Percentiles rank a stretch among this genome's conserved stretches.
Evolutionary conservation across 2,113 vertebrate genomes (phyloP).

Genomic region (Sylvia atricapilla): DNA sequence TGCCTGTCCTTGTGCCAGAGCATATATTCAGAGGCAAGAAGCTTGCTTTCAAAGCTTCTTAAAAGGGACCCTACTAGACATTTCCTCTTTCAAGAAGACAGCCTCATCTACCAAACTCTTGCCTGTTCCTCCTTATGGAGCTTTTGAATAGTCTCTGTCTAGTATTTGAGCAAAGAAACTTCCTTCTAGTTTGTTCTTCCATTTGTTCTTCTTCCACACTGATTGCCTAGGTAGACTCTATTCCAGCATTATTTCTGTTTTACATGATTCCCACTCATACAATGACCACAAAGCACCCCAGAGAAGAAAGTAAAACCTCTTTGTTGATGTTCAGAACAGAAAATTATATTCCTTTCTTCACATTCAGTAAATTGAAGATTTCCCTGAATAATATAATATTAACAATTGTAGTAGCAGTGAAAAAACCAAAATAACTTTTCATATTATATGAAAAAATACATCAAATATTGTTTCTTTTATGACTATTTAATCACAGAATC

Average conservation of each 20-base stretch:
- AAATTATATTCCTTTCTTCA: background rate
- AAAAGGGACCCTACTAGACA: background rate
- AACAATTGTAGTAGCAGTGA: background rate
- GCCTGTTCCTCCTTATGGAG: background rate
- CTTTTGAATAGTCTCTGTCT: background rate
- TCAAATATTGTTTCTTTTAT: background rate
- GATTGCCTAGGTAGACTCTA: background rate
- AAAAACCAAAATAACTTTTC: background rate
- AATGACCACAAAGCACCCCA: background rate
- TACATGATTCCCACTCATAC: background rate
- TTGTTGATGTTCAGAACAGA: background rate
- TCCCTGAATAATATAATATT: background rate
- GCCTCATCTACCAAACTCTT: background rate
- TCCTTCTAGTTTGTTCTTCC: background rate
- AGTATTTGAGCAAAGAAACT: background rate
- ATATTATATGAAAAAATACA: background rate
- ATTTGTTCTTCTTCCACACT: background rate
- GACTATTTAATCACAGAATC: background rate
- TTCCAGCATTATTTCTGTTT: background rate
- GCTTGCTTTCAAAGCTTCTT: background rate
- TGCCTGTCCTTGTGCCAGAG: background rate
- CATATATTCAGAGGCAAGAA: background rate
- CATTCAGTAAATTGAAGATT: background rate
- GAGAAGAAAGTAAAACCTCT: background rate
- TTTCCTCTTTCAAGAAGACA: background rate